These are phyloP conservation scores for Heterocephalus glaber DNA, from an alignment of 2,113 vertebrate genomes.

Conservation along the genomic window DNA sequence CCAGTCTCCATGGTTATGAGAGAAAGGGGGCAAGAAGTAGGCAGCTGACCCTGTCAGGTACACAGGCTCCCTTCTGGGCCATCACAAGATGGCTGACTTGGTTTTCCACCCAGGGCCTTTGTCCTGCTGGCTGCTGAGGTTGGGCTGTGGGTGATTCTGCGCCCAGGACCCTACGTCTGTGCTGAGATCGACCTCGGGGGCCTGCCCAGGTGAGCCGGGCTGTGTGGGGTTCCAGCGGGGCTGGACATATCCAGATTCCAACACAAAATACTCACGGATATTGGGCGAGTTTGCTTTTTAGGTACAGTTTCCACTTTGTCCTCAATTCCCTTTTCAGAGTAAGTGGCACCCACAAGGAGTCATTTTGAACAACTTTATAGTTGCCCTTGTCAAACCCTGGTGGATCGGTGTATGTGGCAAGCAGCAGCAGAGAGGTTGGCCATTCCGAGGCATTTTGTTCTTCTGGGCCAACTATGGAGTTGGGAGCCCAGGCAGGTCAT, in stretches of 20 bases:
- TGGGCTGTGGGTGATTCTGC: conserved; percentile 93
- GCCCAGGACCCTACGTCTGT: conserved; percentile 96
- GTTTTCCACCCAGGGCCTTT: conserved; percentile 87
- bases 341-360: neutral
- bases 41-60: rapidly evolving
- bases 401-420: rapidly evolving
- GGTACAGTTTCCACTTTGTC: neutral
- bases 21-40: rapidly evolving
- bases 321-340: neutral
- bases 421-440: neutral
- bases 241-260: neutral
- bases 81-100: neutral
- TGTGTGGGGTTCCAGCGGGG: neutral
- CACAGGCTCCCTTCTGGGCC: neutral
- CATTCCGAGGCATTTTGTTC: rapidly evolving
- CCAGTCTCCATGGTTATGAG: neutral
- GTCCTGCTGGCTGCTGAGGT: conserved; percentile 88
- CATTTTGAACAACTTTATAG: neutral
- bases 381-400: rapidly evolving
- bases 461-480: neutral
- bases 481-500: neutral
- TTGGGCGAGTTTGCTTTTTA: neutral
- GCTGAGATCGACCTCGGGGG: conserved; percentile 94
- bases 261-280: neutral
- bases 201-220: conserved; percentile 89